These are phyloP conservation scores for Nestor notabilis DNA, from an alignment of 2,113 vertebrate genomes.

Conservation along the genomic window DNA sequence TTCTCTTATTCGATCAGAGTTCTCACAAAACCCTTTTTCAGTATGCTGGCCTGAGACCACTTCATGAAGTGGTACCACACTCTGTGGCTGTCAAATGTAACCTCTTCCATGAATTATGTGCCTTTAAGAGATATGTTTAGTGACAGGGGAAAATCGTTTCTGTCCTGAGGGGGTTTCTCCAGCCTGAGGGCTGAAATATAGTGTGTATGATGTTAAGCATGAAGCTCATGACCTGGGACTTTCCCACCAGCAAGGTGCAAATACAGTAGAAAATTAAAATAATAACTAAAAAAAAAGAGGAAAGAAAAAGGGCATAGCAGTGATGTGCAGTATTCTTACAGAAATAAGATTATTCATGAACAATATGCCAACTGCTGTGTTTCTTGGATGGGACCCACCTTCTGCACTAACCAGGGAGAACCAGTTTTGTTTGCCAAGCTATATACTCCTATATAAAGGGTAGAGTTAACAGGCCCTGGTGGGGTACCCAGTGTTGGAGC, in stretches of 20 bases:
- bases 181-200: not conserved
- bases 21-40: not conserved
- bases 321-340: not conserved
- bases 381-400: not conserved
- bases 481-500: rapidly evolving
- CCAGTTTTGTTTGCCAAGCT: not conserved
- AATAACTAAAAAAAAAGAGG: not conserved
- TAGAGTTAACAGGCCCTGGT: not conserved
- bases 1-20: not conserved
- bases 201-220: not conserved
- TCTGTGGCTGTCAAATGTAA: not conserved
- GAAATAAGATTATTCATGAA: not conserved
- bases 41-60: not conserved
- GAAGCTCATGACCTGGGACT: not conserved
- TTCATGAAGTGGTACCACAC: not conserved
- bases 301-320: rapidly evolving
- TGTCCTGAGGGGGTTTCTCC: not conserved
- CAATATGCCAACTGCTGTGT: not conserved
- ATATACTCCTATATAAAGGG: not conserved
- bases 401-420: not conserved
- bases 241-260: not conserved
- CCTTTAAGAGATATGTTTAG: not conserved
- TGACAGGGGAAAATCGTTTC: not conserved
- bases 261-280: not conserved
- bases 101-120: not conserved